Evolutionary conservation across 1,140 invertebrate species (phyloP), one percentile per base, ranked within the genome.

Genomic region (Heliothis subflexa): DNA sequence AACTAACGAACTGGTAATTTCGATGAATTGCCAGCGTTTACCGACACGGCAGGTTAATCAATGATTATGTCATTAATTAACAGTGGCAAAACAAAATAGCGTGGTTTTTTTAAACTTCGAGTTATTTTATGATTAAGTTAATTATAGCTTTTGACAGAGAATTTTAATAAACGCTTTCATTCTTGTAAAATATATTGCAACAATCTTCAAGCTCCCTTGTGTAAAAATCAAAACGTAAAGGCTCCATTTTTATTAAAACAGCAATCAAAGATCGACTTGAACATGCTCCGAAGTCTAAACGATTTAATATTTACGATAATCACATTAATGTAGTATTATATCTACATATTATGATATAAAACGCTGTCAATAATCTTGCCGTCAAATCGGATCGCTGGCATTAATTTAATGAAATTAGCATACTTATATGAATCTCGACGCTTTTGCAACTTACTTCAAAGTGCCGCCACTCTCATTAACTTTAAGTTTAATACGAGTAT

Each of bases 331-430:
- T 47, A 55, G 45, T 49, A 66, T 66, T 66, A 57, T 55, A 73
- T 57, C 57, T 33, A 50, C 40, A 77, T 72, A 40, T 40, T 40
- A 40, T 62, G 49, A 45, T 62, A 72, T 77, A 77, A 76, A 80
- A 71, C 68, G 47, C 49, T 72, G 68, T 80, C 79, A 72, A 77
- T 80, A 80, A 64, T 57, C 78, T 49, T 0, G 40, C 68, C 78
- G 76, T 80, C 78, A 78, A 85, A 83, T 85, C 78, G 75, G 78
- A 79, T 57, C 75, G 54, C 21, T 3, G 45, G 75, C 80, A 78
- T 81, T 79, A 68, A 78, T 66, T 80, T 82, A 81, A 81, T 82
- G 55, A 80, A 79, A 85, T 82, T 85, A 83, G 78, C 82, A 71
- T 83, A 79, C 61, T 81, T 80, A 62, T 68, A 47, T 62, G 52